Conservation (phyloP, 2,888 invertebrate genomes). For the Girardia tigrina region DNA sequence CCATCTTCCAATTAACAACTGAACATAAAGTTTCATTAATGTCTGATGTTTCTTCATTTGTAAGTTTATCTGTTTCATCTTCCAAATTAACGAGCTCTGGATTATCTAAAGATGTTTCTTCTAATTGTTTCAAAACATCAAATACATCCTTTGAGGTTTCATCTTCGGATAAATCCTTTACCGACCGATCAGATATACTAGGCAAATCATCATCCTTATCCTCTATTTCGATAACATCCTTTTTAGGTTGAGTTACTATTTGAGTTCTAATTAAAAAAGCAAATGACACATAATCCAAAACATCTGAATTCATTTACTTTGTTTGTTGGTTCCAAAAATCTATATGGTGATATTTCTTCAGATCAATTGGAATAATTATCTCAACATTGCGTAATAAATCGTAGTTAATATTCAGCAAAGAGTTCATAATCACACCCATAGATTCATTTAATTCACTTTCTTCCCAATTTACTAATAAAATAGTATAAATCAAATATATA, state of each 20-base stretch:
- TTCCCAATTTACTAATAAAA: constrained; percentile 7
- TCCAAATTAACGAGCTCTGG: background rate
- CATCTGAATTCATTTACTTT: too few species aligned
- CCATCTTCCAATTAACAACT: background rate
- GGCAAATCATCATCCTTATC: background rate
- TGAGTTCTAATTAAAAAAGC: too few species aligned
- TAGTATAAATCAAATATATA: background rate
- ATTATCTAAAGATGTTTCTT: background rate
- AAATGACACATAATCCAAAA: too few species aligned
- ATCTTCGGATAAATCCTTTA: background rate
- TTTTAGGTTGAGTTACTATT: background rate
- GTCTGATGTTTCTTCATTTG: background rate
- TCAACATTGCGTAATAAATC: background rate
- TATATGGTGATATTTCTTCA: background rate
- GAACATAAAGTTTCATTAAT: background rate
- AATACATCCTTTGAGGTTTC: background rate
- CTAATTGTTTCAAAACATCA: background rate
- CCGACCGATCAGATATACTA: background rate
- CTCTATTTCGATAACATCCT: background rate
- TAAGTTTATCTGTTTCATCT: background rate
- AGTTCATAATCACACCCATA: background rate
- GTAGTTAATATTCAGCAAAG: background rate
- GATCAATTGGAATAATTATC: background rate
- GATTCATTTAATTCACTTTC: background rate
- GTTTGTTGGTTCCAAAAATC: too few species aligned